Conservation (phyloP, 2,113 vertebrate genomes). For the Halcyon malimbica region DNA sequence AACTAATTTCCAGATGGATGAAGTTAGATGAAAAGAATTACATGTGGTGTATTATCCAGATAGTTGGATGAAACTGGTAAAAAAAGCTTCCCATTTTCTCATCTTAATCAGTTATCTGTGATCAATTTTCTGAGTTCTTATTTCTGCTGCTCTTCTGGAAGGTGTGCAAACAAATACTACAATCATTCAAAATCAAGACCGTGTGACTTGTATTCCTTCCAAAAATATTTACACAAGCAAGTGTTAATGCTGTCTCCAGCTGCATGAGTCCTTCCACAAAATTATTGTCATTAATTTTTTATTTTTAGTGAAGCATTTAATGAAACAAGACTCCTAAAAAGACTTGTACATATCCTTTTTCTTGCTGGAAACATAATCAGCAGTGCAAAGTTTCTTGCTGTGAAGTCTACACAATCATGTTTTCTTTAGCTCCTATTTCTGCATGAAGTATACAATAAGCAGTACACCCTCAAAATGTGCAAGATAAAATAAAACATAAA, state of each 20-base stretch:
- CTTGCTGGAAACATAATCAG: neutral
- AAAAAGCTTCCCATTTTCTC: neutral
- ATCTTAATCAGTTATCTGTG: neutral
- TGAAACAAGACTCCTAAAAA: neutral
- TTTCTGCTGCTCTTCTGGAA: neutral
- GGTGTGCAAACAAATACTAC: neutral
- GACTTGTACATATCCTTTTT: neutral
- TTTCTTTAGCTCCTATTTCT: neutral
- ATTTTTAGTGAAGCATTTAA: neutral
- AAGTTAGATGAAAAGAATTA: neutral
- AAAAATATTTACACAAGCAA: neutral
- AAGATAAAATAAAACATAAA: conserved; percentile 63
- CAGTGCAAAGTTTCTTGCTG: neutral
- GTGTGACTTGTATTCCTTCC: neutral
- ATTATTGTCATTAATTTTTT: neutral
- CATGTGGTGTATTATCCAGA: neutral
- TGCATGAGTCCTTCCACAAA: neutral
- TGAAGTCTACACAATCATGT: neutral
- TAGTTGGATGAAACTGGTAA: neutral
- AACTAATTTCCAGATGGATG: neutral
- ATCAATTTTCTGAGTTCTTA: neutral
- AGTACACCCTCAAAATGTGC: neutral
- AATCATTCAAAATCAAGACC: neutral
- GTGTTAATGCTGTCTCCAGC: neutral
- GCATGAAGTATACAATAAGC: neutral